Base-by-base conservation (phyloP, 2,797 vertebrate genomes). In the Acanthopagrus latus region DNA sequence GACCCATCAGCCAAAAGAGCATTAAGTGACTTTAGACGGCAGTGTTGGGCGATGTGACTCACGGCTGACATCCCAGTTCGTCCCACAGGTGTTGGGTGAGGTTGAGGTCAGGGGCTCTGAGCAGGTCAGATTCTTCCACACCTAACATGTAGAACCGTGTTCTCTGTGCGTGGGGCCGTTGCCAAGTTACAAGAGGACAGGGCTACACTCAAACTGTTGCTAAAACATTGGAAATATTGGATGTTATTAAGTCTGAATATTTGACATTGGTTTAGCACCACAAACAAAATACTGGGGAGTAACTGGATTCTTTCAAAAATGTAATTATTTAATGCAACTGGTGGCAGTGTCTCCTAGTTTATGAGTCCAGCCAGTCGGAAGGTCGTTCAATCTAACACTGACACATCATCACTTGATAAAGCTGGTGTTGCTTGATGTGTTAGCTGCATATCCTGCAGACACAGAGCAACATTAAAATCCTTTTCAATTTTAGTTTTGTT, bases 51-150 rank as follows among this genome's bases (percentile, higher is more conserved):
- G 2, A 55, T 52, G 38, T 54, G 50, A 54, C 20, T 70, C 20
- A 12, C 12, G 21, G 73, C 12, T 3, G 6, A 33, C 21, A 64
- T 57, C 56, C 56, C 67, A 43, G 55, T 27, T 76, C 57, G 21
- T 29, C 52, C 54, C 58, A 44, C 57, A 72, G 55, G 50, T 70
- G 55, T 10, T 54, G 47, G 47, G 52, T 25, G 2, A 17, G 65
- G 38, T 68, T 50, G 7, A 59, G 57, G 23, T 63, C 62, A 20
- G 44, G 18, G 21, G n/a, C 38, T 56, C 21, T 62, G 18, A 18
- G n/a, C 48, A 64, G 0, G 23, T 64, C 52, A 71, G 9, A n/a
- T 58, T 57, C 48, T 65, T 78, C 68, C 75, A 64, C 21, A 8
- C 20, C n/a, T 29, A 43, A 44, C 4, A 59, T 27, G 2, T 21